These are phyloP conservation scores for Cyphomyrmex costatus DNA, from an alignment of 1,140 invertebrate species.

Conservation along the genomic window DNA sequence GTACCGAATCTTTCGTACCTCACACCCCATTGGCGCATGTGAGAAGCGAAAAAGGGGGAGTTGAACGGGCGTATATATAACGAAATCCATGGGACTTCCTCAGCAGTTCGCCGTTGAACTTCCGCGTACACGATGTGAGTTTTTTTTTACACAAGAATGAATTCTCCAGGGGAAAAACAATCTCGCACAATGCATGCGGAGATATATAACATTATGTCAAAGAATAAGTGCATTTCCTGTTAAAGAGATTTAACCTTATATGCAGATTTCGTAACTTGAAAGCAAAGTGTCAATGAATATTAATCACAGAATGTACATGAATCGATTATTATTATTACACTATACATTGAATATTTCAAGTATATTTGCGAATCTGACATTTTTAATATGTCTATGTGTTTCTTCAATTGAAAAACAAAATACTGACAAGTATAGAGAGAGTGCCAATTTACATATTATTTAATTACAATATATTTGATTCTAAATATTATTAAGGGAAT, in stretches of 20 bases:
- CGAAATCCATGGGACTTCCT: conserved; percentile 45
- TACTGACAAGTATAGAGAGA: background rate
- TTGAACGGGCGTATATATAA: background rate
- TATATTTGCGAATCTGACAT: background rate
- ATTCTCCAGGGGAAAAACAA: background rate
- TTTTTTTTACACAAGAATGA: conserved; percentile 43
- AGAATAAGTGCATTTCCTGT: background rate
- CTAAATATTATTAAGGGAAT: too few species aligned
- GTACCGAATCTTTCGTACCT: conserved; percentile 63
- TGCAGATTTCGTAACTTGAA: background rate
- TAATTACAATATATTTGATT: too few species aligned
- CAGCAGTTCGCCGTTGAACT: conserved; percentile 31
- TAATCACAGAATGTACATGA: background rate
- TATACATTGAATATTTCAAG: background rate
- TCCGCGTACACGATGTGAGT: conserved; percentile 37
- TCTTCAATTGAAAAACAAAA: background rate
- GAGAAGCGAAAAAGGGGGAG: background rate
- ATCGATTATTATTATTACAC: too few species aligned
- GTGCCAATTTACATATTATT: too few species aligned
- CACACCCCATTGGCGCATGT: conserved; percentile 40
- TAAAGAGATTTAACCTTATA: background rate
- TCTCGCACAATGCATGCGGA: conserved; percentile 23
- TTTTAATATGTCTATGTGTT: background rate
- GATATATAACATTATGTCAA: conserved; percentile 8
- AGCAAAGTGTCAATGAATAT: background rate